These are phyloP conservation scores for Chunga burmeisteri DNA, from an alignment of 2,113 vertebrate genomes.

Conservation along the genomic window DNA sequence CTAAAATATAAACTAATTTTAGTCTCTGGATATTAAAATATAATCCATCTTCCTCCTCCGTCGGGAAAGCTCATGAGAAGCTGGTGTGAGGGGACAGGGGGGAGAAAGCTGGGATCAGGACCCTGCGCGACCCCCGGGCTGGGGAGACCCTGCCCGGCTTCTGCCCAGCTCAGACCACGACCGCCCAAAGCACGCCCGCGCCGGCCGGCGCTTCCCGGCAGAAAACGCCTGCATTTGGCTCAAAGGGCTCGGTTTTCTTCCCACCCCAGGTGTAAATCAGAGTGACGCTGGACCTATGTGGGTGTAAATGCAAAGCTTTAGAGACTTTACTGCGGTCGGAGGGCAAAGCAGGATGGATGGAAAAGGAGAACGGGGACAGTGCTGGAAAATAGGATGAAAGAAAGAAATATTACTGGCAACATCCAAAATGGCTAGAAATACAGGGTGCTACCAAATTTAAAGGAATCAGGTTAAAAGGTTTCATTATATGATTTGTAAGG, in stretches of 20 bases:
- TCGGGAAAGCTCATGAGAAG: conserved; percentile 86
- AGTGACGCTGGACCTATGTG: rapidly evolving
- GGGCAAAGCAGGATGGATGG: background rate
- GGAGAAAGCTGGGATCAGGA: conserved; percentile 76
- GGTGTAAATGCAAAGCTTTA: background rate
- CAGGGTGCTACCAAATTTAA: background rate
- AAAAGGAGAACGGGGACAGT: background rate
- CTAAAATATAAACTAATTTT: conserved; percentile 91
- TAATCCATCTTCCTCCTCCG: conserved; percentile 89
- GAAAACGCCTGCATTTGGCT: background rate
- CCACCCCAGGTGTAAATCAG: background rate
- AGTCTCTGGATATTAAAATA: conserved; percentile 90
- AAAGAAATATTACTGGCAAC: background rate
- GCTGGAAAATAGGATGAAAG: background rate
- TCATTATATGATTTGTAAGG: background rate
- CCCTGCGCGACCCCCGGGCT: conserved; percentile 58
- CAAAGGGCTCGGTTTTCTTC: background rate
- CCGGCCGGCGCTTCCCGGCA: rapidly evolving
- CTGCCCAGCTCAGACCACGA: conserved; percentile 12
- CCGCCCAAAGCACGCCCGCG: rapidly evolving
- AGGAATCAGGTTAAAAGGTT: background rate
- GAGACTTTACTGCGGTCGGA: background rate
- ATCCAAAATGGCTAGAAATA: background rate
- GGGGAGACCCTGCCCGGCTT: conserved; percentile 63
- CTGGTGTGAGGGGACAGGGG: conserved; percentile 80